phyloP scores from a whole-genome alignment of 2,113 vertebrate species.

The Choloepus hoffmanni region DNA sequence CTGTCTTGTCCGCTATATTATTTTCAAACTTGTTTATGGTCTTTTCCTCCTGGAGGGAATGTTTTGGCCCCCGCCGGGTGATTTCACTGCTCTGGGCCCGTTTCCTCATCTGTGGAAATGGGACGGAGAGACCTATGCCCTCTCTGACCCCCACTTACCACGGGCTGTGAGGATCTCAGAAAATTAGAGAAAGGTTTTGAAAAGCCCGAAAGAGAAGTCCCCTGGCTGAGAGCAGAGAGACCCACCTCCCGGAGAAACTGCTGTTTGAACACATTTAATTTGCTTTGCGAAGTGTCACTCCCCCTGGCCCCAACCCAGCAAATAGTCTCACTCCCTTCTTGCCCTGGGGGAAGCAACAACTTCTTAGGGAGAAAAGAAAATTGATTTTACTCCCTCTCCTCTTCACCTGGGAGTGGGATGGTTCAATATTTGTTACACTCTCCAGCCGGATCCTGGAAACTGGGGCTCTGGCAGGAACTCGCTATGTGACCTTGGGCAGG shows the following conservation, averaged over 20 bases:
- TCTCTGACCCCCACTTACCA: not conserved
- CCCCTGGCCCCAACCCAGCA: not conserved
- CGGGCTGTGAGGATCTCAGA: not conserved
- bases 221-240: not conserved
- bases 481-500: not conserved
- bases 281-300: conserved; percentile 10
- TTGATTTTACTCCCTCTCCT: not conserved
- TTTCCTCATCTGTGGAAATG: not conserved
- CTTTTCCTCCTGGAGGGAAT: not conserved
- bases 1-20: not conserved
- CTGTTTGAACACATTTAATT: not conserved
- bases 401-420: not conserved
- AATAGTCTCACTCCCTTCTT: not conserved
- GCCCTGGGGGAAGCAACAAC: not conserved
- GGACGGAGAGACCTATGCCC: not conserved
- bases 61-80: not conserved
- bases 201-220: not conserved
- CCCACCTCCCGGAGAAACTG: not conserved
- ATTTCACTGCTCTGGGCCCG: not conserved
- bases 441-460: not conserved
- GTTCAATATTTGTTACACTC: not conserved
- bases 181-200: conserved; percentile 23
- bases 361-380: conserved; percentile 12
- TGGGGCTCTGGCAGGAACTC: not conserved
- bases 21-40: not conserved